Percentiles rank a stretch among this genome's conserved stretches.
phyloP scores from a whole-genome alignment of 2,797 vertebrate species.

The Anas bahamensis region DNA sequence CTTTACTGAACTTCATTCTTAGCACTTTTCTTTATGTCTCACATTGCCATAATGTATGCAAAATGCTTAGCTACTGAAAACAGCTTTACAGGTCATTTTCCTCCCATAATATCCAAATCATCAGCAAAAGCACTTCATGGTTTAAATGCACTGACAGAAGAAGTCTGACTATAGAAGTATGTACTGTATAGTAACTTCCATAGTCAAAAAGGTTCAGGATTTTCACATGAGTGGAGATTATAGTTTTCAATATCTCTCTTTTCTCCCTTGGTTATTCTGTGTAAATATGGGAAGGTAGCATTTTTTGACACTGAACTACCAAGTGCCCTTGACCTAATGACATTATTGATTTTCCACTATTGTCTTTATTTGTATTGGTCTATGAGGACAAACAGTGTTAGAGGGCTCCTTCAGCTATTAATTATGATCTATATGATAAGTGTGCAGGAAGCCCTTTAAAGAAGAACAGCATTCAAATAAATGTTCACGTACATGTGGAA shows the following conservation, averaged over 20 bases:
- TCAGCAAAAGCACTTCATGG: slow-evolving; percentile 64
- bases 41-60: slow-evolving; percentile 71
- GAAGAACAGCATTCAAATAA: not conserved
- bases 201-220: slow-evolving; percentile 22
- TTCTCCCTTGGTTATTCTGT: not conserved
- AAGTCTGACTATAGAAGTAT: slow-evolving; percentile 56
- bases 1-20: slow-evolving; percentile 74
- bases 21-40: slow-evolving; percentile 60
- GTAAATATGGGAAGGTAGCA: not conserved
- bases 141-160: slow-evolving; percentile 62
- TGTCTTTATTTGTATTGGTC: slow-evolving; percentile 55
- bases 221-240: slow-evolving; percentile 62
- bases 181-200: slow-evolving; percentile 45
- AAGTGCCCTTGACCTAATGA: slow-evolving; percentile 64
- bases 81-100: slow-evolving; percentile 76
- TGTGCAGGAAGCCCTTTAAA: slow-evolving; percentile 27
- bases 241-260: slow-evolving; percentile 2
- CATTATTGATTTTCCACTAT: slow-evolving; percentile 54
- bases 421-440: slow-evolving; percentile 44
- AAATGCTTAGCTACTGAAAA: slow-evolving; percentile 73
- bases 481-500: not conserved
- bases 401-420: slow-evolving; percentile 27
- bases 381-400: not conserved
- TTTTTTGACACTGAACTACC: slow-evolving; percentile 25
- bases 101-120: slow-evolving; percentile 70